Evolutionary conservation across 2,113 vertebrate species (phyloP), one percentile per base, ranked within the genome.

Genomic region (Lathamus discolor): DNA sequence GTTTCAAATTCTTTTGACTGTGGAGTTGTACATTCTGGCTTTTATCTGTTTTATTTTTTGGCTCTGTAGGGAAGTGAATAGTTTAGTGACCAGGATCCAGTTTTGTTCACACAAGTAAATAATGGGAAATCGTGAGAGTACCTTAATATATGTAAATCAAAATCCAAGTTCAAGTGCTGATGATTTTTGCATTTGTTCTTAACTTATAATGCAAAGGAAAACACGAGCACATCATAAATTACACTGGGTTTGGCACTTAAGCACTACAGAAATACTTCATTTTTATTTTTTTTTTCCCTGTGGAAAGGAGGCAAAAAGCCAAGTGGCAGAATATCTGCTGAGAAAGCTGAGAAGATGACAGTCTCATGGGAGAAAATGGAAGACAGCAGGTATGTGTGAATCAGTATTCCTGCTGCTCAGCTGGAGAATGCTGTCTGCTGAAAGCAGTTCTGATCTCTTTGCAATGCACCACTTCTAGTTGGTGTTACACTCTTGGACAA

Each of bases 331-430:
- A 88, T 90, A 69, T 93, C 92, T 92, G 92, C 93, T 88, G 97
- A 96, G 93, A 97, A 97, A 97, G 92, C 93, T 92, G 97, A 97
- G 88, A 97, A 94, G 95, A 94, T 82, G 94, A 93, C 95, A 95
- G 92, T 96, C 82, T 97, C 81, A 2, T 97, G 93, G 93, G 96
- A 97, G 87, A 96, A 85, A 94, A 97, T 82, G 93, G 86, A 88
- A 94, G 96, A 96, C 91, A 95, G 95, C 96, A 98, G 97, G 98
- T 98, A 97, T 9, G 97, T 95, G 95, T 93, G 95, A 95, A 88
- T 41, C 87, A 59, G 95, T 80, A 41, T 90, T 94, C 73, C 85
- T 88, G 13, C 76, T 80, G 88, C 93, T 94, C 96, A 86, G 93
- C 83, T 95, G 94, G 96, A 91, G 62, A 46, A 57, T 17, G 74